Evolutionary conservation across 2,113 vertebrate genomes (phyloP), one percentile per base, ranked within the genome.

Genomic region (Nymphicus hollandicus): DNA sequence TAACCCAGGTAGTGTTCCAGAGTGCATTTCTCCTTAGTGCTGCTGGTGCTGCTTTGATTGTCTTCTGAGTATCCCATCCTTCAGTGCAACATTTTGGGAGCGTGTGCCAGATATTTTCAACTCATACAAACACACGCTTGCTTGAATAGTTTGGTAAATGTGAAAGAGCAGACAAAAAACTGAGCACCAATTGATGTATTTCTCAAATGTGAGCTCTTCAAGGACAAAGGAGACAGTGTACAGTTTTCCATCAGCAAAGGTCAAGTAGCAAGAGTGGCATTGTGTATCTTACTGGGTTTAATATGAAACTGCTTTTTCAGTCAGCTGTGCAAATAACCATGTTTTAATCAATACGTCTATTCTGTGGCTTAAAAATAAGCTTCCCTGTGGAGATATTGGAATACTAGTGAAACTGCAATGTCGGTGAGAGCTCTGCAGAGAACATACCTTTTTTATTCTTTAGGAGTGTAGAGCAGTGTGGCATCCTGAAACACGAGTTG

Each of bases 361-460:
- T 69, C 69, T 56, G 13, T 69, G 58, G n/a, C n/a, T 89, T 96
- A 71, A 94, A 93, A 96, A 88, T 95, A 95, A 95, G 65, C 23
- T 92, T 16, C 72, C 47, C n/a, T 3, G 0, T 91, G 88, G 78
- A 94, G 68, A 81, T 86, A 81, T 0, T 73, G 61, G 39, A 68
- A 64, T 74, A 73, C 58, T n/a, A 58, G 53, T 73, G 31, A 71
- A 89, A 80, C 27, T 63, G 81, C 2, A 0, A 8, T 84, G 80
- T 92, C 82, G 68, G 55, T 4, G 8, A 52, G 50, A 76, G 60
- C 65, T 78, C 80, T 81, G 44, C 35, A 79, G 25, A 68, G 56
- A 50, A 41, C 0, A 0, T 31, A 17, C 8, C 33, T 76, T 41
- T 85, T 71, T 43, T 76, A 3, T 68, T 87, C 56, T 72, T 79